Percentiles rank a stretch among this genome's conserved stretches.
Conservation (phyloP, 2,113 vertebrate species). For the Stictonetta naevosa region DNA sequence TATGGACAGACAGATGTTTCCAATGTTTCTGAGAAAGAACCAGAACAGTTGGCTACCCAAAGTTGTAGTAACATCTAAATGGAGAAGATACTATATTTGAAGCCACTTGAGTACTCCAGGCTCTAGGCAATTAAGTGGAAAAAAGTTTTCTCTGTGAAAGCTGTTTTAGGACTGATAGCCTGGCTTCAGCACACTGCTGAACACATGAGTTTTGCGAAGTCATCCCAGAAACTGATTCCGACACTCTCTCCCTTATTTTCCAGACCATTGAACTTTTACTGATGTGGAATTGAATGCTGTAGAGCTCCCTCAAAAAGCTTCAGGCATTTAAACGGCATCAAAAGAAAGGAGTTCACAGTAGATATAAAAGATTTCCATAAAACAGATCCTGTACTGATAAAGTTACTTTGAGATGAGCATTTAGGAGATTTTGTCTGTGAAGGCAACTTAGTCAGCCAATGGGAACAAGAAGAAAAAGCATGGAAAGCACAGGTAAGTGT, state of each 20-base stretch:
- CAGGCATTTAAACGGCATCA: neutral
- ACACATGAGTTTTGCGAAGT: neutral
- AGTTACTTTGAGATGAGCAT: neutral
- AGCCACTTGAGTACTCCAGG: neutral
- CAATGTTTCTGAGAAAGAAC: neutral
- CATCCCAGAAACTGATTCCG: constrained; percentile 28
- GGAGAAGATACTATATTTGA: neutral
- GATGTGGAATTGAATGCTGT: constrained; percentile 1
- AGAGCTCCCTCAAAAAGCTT: constrained; percentile 41
- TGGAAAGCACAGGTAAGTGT: neutral
- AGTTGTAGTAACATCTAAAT: neutral
- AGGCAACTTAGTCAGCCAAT: neutral
- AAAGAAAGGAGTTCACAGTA: neutral
- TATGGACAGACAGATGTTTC: neutral
- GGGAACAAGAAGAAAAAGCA: neutral
- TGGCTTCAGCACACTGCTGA: neutral
- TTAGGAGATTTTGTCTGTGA: neutral
- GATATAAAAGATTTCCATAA: neutral
- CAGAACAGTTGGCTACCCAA: neutral
- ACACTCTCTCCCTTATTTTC: constrained; percentile 56
- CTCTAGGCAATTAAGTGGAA: neutral
- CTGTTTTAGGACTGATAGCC: neutral
- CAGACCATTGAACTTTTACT: constrained; percentile 46
- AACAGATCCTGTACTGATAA: neutral
- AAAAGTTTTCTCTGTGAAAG: constrained; percentile 1